Evolutionary conservation across 2,797 vertebrate genomes (phyloP).

Genomic region (Odontamblyopus lacepedii): DNA sequence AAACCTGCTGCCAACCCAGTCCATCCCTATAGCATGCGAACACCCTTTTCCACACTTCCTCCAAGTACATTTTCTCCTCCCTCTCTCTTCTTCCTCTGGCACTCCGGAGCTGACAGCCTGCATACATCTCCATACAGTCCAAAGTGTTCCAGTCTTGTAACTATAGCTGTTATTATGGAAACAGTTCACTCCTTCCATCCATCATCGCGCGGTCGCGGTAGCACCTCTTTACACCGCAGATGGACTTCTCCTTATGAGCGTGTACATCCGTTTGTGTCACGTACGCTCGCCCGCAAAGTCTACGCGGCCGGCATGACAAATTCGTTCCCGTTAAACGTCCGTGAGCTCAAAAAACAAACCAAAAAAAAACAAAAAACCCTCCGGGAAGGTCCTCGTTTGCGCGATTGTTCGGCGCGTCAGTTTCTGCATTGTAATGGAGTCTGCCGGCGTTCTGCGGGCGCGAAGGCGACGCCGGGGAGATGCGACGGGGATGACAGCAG

Average conservation of each 20-base stretch:
- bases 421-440: too few species aligned
- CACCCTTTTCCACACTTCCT: too few species aligned
- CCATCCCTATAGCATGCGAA: too few species aligned
- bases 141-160: not conserved
- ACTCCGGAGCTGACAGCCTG: slow-evolving; percentile 20
- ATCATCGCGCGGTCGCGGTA: slow-evolving; percentile 10
- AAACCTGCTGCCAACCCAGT: too few species aligned
- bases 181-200: slow-evolving; percentile 15
- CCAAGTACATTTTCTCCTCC: too few species aligned
- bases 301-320: slow-evolving; percentile 12
- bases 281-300: slow-evolving; percentile 17
- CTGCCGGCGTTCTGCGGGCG: too few species aligned
- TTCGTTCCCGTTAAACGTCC: not conserved
- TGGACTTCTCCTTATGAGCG: slow-evolving; percentile 17
- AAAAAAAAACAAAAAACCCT: too few species aligned
- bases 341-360: too few species aligned
- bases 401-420: too few species aligned
- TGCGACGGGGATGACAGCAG: slow-evolving; percentile 27
- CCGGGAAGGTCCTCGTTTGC: too few species aligned
- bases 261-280: not conserved
- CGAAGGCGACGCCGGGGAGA: not conserved
- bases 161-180: slow-evolving; percentile 14
- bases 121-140: slow-evolving; percentile 5
- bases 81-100: not conserved
- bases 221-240: slow-evolving; percentile 33